Percentiles rank a stretch among this genome's conserved stretches.
Evolutionary conservation across 1,140 invertebrate species (phyloP).

Genomic region (Aphidius ervi): DNA sequence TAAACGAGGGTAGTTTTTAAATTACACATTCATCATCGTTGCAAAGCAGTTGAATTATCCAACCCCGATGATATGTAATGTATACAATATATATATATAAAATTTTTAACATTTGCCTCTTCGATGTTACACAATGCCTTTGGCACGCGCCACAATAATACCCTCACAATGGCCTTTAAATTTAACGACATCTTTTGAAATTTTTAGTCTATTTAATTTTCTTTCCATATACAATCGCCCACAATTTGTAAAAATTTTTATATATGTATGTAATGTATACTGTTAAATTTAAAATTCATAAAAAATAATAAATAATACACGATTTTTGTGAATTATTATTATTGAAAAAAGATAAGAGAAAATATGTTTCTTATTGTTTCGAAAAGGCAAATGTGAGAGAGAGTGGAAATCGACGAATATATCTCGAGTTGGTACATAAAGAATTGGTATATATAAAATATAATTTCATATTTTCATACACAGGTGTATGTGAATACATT

Average conservation of each 20-base stretch:
- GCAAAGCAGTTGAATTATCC: neutral
- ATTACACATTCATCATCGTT: conserved; percentile 46
- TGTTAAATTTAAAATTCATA: too few species aligned
- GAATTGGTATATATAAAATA: too few species aligned
- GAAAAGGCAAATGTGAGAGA: too few species aligned
- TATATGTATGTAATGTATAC: too few species aligned
- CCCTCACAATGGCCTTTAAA: conserved; percentile 38
- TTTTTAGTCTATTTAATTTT: conserved; percentile 24
- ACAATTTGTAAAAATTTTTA: conserved; percentile 6
- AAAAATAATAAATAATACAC: too few species aligned
- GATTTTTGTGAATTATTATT: too few species aligned
- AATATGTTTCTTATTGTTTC: too few species aligned
- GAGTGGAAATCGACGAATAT: too few species aligned
- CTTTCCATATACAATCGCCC: conserved; percentile 5
- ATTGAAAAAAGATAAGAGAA: too few species aligned
- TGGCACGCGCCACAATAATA: conserved; percentile 45
- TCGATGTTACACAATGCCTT: conserved; percentile 17
- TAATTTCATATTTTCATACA: too few species aligned
- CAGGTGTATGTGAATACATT: too few species aligned
- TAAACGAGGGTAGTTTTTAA: conserved; percentile 40
- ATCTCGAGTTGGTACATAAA: too few species aligned
- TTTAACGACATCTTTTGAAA: conserved; percentile 45
- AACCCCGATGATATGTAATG: neutral
- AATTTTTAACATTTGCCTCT: conserved; percentile 12
- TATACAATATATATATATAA: conserved; percentile 12